Conservation (phyloP, 2,797 vertebrate genomes). For the Pipistrellus pipistrellus region DNA sequence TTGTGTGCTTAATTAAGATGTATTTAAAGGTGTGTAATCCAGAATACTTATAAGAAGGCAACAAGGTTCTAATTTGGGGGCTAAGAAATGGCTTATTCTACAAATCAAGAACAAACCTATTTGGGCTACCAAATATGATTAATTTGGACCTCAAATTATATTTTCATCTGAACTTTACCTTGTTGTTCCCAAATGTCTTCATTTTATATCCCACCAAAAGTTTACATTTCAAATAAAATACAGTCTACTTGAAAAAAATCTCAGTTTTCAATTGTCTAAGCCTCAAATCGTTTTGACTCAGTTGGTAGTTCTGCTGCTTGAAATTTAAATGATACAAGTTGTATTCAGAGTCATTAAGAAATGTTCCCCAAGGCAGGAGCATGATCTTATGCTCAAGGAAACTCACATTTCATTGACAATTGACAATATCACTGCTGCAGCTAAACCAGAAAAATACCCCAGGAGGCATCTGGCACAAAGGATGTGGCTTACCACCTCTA, state of each 20-base stretch:
- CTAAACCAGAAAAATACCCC: slow-evolving; percentile 42
- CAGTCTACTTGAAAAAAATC: background rate
- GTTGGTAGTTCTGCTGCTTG: background rate
- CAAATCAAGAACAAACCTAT: background rate
- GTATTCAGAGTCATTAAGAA: slow-evolving; percentile 38
- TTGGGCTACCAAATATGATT: background rate
- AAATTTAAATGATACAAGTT: slow-evolving; percentile 41
- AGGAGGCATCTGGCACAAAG: slow-evolving; percentile 44
- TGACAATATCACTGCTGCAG: slow-evolving; percentile 20
- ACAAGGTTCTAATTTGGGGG: background rate
- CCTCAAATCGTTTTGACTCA: slow-evolving; percentile 37
- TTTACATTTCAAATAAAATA: slow-evolving; percentile 35
- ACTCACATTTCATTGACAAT: slow-evolving; percentile 61
- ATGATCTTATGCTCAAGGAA: slow-evolving; percentile 18
- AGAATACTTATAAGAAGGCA: background rate
- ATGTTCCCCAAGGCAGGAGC: background rate
- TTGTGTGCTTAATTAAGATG: background rate
- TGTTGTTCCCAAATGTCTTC: background rate
- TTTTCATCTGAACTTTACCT: slow-evolving; percentile 3
- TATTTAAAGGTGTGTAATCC: background rate
- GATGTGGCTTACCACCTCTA: slow-evolving; percentile 21
- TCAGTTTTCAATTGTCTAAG: slow-evolving; percentile 45
- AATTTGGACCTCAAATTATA: slow-evolving; percentile 32
- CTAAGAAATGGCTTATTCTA: slow-evolving; percentile 3
- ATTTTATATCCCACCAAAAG: background rate